Base-by-base conservation (phyloP, 2,797 vertebrate genomes). In the Gallinago stenura region DNA sequence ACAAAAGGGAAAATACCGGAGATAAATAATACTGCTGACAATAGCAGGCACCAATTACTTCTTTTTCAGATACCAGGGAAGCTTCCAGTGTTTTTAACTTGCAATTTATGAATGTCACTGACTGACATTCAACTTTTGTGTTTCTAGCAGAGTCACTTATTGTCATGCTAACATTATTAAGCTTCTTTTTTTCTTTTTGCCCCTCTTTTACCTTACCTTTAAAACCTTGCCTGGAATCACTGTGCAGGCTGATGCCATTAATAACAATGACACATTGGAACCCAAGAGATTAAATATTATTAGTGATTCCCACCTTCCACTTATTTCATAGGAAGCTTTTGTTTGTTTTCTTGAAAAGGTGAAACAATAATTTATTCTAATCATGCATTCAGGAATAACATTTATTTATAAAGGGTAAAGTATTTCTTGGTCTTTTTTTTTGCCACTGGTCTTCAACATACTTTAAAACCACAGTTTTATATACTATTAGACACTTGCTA, bases 51-150 rank as follows among this genome's bases (percentile, higher is more conserved):
- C 79, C 66, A 83, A 91, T 96, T 94, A 56, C 50, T 60, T 66
- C 77, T 95, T 85, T 75, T 92, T 88, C 82, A 84, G 35, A 70
- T 78, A 71, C 20, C 83, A 89, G 31, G 87, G 54, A 83, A 83
- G 48, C 65, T 95, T 92, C 90, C 60, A 89, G 83, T 53, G 51
- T 85, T 73, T 96, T 97, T 94, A 95, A 94, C 66, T 93, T 20
- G 17, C 86, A 89, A 58, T 76, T 75, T 25, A 85, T 46, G 53
- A 89, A 79, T 41, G 31, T 56, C 75, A 53, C 10, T 45, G 71
- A 96, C 45, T 91, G 90, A 87, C 93, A 82, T 66, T 78, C 79
- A 71, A 75, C 76, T 89, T 95, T 12, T 88, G 75, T 87, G 68
- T 91, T 97, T 87, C 76, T 43, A 83, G 30, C 41, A 95, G 60